A percentile compares a stretch with the other conserved stretches of the same genome.
phyloP scores from a whole-genome alignment of 2,113 vertebrate genomes.

The Bostrychus sinensis region DNA sequence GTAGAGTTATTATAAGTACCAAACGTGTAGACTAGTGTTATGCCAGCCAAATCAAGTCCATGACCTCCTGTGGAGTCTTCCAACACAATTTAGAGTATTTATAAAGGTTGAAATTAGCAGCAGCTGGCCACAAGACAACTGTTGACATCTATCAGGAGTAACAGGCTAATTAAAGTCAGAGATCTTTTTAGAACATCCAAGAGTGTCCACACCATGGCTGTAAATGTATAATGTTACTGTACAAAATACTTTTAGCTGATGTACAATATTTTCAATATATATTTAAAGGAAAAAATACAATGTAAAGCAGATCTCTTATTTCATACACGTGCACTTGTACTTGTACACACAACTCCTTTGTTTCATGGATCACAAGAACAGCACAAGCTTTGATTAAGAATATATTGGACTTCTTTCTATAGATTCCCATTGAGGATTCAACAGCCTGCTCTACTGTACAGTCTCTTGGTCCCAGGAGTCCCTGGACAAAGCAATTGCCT shows the following conservation, averaged over 20 bases:
- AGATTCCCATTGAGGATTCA: background rate
- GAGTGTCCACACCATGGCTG: background rate
- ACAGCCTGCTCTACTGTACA: background rate
- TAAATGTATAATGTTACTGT: too few relatives aligned
- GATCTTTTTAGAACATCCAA: background rate
- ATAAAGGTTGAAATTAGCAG: background rate
- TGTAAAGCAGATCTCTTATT: background rate
- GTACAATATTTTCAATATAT: too few relatives aligned
- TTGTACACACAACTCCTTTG: background rate
- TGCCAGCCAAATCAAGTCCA: background rate
- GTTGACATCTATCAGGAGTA: background rate
- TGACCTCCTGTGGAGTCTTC: background rate
- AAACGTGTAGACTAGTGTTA: background rate
- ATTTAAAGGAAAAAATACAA: too few relatives aligned
- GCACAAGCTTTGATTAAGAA: background rate
- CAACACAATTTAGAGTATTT: background rate
- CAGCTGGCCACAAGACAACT: slow-evolving; percentile 1
- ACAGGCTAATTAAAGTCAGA: background rate
- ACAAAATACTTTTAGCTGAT: too few relatives aligned
- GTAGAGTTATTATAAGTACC: background rate
- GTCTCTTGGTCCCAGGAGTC: background rate
- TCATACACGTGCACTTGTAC: background rate
- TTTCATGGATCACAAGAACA: background rate
- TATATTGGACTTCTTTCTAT: slow-evolving; percentile 3
- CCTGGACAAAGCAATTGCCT: background rate